Evolutionary conservation across 2,888 invertebrate genomes (phyloP).

Genomic region (Drosophila multiciliata): DNA sequence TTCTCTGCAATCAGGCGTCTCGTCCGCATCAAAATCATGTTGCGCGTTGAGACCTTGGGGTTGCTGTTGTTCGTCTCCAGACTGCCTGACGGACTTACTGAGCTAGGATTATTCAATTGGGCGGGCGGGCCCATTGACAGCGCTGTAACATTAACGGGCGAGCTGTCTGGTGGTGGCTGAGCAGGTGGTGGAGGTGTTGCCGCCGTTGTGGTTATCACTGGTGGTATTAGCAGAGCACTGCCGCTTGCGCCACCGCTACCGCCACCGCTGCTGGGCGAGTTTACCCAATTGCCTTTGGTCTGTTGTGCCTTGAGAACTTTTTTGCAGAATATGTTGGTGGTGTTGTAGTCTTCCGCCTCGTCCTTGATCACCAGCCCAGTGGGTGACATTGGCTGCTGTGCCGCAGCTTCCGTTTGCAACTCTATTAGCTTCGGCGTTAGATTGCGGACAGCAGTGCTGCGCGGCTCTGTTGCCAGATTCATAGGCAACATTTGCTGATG

Average conservation of each 20-base stretch:
- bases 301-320: constrained; percentile 85
- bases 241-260: constrained; percentile 53
- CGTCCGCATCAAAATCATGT: constrained; percentile 86
- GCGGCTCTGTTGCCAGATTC: constrained; percentile 80
- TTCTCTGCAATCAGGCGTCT: constrained; percentile 80
- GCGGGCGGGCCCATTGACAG: constrained; percentile 85
- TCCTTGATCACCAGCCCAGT: constrained; percentile 77
- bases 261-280: constrained; percentile 76
- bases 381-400: constrained; percentile 56
- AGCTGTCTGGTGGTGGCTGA: constrained; percentile 30
- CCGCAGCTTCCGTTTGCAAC: constrained; percentile 39
- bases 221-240: constrained; percentile 63
- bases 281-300: constrained; percentile 83
- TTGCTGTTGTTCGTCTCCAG: constrained; percentile 52
- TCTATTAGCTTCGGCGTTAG: constrained; percentile 82
- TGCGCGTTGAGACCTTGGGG: constrained; percentile 85
- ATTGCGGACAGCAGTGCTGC: constrained; percentile 79
- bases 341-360: constrained; percentile 83
- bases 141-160: constrained; percentile 78
- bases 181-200: constrained; percentile 67
- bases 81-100: constrained; percentile 76
- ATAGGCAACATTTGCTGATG: constrained; percentile 83
- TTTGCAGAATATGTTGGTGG: constrained; percentile 84
- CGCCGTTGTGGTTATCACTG: constrained; percentile 78
- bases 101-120: constrained; percentile 66